Conservation (phyloP, 2,113 vertebrate species). For the Stictonetta naevosa region DNA sequence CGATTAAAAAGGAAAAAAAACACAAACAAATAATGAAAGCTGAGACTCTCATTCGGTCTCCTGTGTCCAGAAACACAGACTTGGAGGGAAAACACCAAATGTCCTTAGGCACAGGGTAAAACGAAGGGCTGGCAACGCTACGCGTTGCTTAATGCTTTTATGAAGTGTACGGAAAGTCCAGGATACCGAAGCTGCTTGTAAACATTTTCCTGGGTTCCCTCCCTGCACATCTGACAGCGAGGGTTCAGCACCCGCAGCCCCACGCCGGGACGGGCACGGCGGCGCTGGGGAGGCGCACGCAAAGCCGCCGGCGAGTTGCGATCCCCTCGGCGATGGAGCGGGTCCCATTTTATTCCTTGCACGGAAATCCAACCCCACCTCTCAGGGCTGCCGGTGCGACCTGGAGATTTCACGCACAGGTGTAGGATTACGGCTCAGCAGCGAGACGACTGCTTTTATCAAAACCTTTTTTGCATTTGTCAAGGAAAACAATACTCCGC, state of each 20-base stretch:
- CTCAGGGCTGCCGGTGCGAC: not conserved
- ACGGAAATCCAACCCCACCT: not conserved
- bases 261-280: not conserved
- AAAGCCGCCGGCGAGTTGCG: not conserved
- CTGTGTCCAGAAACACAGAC: not conserved
- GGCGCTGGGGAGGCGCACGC: fast-evolving
- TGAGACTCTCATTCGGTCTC: not conserved
- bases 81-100: not conserved
- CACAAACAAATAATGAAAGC: conserved; percentile 15
- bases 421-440: not conserved
- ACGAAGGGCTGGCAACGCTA: not conserved
- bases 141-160: not conserved
- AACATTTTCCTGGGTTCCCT: not conserved
- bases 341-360: not conserved
- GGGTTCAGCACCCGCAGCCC: not conserved
- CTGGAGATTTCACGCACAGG: not conserved
- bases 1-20: conserved; percentile 26
- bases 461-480: not conserved
- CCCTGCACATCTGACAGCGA: not conserved
- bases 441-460: not conserved
- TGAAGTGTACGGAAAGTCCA: not conserved
- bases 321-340: not conserved
- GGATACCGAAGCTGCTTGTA: not conserved
- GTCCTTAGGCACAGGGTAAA: not conserved
- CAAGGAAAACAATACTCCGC: not conserved